Evolutionary conservation across 2,113 vertebrate species (phyloP), one percentile per base, ranked within the genome.

Genomic region (Noturus placidus): DNA sequence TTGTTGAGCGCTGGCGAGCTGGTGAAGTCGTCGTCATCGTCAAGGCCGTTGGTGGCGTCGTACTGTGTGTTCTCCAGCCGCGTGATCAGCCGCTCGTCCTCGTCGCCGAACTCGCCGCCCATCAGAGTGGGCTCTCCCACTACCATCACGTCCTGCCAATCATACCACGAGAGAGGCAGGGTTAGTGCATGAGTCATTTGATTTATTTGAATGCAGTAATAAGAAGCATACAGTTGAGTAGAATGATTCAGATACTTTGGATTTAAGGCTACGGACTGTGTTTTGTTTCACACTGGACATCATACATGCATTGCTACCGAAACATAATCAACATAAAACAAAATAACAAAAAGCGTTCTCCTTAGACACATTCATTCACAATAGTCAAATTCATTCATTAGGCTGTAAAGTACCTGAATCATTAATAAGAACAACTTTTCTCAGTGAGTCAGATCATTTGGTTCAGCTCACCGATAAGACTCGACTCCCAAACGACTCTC

Each of bases 11-110:
- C 98, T 27, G 98, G 98, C 88, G 98, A 99, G 95, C 94, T 96
- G 95, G 95, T 98, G 96, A 99, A 99, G 95, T 99, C 98, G 91
- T 99, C 98, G 86, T 99, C 98, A 89, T 99, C 98, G 91, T 99
- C 98, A 95, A 99, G 96, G 92, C 98, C 98, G 91, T 99, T 99
- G 95, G 97, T 97, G 93, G 98, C 98, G 92, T 99, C 98, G 86
- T 99, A 99, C 92, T 99, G 98, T 86, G 98, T 99, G 93, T 99
- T 99, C 96, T 99, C 98, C 96, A 99, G 96, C 93, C 98, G 97
- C 86, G 98, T 99, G 96, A 99, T 99, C 94, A 99, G 97, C 92
- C 98, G 98, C 96, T 99, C 98, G 6, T 99, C 98, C 96, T 99
- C 98, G 89, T 99, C 98, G 90, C 98, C 98, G 85, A 99, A 99